Evolutionary conservation across 2,888 invertebrate species (phyloP).

Genomic region (Drosophila rellima): DNA sequence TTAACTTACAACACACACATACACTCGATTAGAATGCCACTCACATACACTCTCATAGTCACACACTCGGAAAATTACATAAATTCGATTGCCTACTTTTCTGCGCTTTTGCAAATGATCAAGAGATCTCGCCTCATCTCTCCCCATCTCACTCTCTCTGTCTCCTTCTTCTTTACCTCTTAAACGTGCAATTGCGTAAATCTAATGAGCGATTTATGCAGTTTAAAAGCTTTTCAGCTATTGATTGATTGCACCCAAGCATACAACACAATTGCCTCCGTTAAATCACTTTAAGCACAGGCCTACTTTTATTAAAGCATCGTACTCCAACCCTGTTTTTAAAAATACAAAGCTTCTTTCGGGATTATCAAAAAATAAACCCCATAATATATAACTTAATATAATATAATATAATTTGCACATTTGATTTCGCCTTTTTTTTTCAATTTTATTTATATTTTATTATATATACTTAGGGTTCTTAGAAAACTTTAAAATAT

Average conservation of each 20-base stretch:
- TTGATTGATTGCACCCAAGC: conserved; percentile 57
- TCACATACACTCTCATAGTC: conserved; percentile 12
- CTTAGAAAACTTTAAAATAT: too few species aligned
- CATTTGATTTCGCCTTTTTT: too few species aligned
- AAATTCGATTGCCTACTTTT: conserved; percentile 30
- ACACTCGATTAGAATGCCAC: conserved; percentile 30
- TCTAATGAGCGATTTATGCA: conserved; percentile 52
- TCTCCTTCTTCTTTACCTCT: not conserved
- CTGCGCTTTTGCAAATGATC: conserved; percentile 11
- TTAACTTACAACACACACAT: conserved; percentile 6
- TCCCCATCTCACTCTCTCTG: not conserved
- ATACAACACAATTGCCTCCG: not conserved
- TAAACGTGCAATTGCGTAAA: conserved; percentile 18
- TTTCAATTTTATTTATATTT: too few species aligned
- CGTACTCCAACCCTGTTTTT: not conserved
- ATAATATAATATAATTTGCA: too few species aligned
- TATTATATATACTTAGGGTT: too few species aligned
- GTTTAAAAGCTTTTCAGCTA: conserved; percentile 42
- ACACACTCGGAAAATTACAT: not conserved
- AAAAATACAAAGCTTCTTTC: not conserved
- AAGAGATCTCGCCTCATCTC: not conserved
- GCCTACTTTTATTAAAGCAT: conserved; percentile 26
- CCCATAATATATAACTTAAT: too few species aligned
- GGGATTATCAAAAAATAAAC: too few species aligned
- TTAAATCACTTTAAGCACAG: conserved; percentile 40